Conservation (phyloP, 2,888 invertebrate species). For the Gisinianus flammeolus region DNA sequence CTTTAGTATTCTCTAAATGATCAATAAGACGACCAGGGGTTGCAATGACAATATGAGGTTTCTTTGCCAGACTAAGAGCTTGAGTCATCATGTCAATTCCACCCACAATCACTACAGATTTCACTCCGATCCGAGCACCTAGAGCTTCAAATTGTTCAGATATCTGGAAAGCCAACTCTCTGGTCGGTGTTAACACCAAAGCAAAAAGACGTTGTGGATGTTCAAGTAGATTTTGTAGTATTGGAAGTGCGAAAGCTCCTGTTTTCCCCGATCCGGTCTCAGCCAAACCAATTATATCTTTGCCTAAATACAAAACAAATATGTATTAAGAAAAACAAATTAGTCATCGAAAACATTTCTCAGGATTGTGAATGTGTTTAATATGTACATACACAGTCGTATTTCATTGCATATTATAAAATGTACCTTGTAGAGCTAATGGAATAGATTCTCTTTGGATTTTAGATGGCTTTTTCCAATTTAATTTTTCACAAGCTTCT, state of each 20-base stretch:
- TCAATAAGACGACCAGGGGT: slow-evolving; percentile 95
- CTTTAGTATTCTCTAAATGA: slow-evolving; percentile 97
- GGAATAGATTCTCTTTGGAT: slow-evolving; percentile 96
- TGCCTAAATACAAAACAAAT: slow-evolving; percentile 67
- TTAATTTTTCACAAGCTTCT: slow-evolving; percentile 87
- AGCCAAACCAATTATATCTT: slow-evolving; percentile 78
- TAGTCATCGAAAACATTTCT: neutral
- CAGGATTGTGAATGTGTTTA: neutral
- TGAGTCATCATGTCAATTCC: slow-evolving; percentile 99
- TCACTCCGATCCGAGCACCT: slow-evolving; percentile 89
- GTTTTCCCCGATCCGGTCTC: slow-evolving; percentile 96
- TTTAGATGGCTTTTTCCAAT: slow-evolving; percentile 94
- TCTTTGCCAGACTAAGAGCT: slow-evolving; percentile 85
- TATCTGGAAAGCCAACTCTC: slow-evolving; percentile 98
- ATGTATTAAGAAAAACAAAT: slow-evolving; percentile 5
- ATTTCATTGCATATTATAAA: neutral
- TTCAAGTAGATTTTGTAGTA: slow-evolving; percentile 86
- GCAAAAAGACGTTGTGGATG: slow-evolving; percentile 94
- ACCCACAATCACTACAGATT: slow-evolving; percentile 95
- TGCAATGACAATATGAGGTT: slow-evolving; percentile 96
- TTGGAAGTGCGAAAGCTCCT: slow-evolving; percentile 95
- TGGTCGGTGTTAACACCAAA: slow-evolving; percentile 90
- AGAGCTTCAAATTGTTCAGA: slow-evolving; percentile 98
- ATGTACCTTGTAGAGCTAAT: slow-evolving; percentile 78
- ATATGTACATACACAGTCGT: neutral